phyloP scores from a whole-genome alignment of 2,113 vertebrate species.

The Talpa occidentalis region DNA sequence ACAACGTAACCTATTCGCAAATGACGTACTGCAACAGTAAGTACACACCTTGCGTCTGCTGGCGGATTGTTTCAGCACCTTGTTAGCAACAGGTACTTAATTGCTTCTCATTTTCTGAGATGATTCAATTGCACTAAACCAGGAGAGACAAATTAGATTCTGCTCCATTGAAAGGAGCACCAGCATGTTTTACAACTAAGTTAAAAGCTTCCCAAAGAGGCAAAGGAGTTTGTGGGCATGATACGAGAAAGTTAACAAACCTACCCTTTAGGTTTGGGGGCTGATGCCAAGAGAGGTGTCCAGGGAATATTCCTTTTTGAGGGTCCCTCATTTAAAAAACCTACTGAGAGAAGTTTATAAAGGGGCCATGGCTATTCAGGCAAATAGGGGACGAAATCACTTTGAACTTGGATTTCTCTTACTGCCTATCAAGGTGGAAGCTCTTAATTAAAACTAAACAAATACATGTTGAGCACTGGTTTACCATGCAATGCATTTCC shows the following conservation, averaged over 20 bases:
- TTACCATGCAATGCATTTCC: not conserved
- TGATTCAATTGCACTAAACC: slow-evolving; percentile 70
- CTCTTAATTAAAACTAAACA: slow-evolving; percentile 22
- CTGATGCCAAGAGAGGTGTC: not conserved
- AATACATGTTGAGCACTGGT: not conserved
- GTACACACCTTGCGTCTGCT: not conserved
- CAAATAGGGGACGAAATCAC: not conserved
- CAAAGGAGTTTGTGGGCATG: not conserved
- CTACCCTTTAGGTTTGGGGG: no score
- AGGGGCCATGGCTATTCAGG: not conserved
- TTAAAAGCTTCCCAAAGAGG: slow-evolving; percentile 51
- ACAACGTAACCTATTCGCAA: slow-evolving; percentile 28
- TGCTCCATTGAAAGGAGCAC: not conserved
- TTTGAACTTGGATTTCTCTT: not conserved
- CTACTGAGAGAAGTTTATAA: not conserved
- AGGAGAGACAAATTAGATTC: slow-evolving; percentile 70
- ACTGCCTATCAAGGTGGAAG: not conserved
- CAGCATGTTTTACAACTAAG: slow-evolving; percentile 28
- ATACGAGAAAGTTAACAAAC: not conserved
- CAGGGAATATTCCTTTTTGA: not conserved
- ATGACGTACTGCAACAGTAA: slow-evolving; percentile 32
- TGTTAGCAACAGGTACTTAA: slow-evolving; percentile 74
- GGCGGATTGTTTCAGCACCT: slow-evolving; percentile 50
- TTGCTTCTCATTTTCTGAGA: slow-evolving; percentile 71
- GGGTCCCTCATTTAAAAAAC: not conserved